These are phyloP conservation scores for Meloidogyne exigua DNA, from an alignment of 1,140 invertebrate species.

Conservation along the genomic window DNA sequence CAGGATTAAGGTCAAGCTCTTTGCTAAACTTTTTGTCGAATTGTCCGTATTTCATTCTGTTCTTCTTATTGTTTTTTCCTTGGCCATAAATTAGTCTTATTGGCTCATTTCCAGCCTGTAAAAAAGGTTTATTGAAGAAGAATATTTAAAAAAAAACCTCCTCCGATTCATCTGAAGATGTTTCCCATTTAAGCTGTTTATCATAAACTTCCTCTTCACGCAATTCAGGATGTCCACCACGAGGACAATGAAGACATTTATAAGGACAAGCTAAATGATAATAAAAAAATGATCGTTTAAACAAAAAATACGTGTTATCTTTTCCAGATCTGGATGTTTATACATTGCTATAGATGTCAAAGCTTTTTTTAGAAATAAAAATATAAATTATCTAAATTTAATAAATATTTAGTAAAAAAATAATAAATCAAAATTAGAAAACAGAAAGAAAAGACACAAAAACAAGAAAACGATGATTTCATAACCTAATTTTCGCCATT, in stretches of 20 bases:
- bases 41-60: not conserved
- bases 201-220: not conserved
- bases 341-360: not conserved
- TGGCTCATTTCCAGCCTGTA: not conserved
- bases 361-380: not conserved
- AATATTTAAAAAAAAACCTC: not conserved
- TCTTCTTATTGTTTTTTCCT: not conserved
- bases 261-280: not conserved
- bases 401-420: not conserved
- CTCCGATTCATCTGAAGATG: not conserved
- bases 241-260: not conserved
- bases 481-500: too few species aligned
- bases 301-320: not conserved
- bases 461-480: not conserved
- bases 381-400: not conserved
- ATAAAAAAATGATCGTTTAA: not conserved
- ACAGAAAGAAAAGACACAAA: too few species aligned
- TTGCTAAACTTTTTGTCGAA: not conserved
- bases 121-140: not conserved
- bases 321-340: not conserved
- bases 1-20: not conserved
- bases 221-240: not conserved
- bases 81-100: too few species aligned
- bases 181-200: not conserved
- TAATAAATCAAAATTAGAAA: not conserved